Percentiles rank a stretch among this genome's conserved stretches.
These are phyloP conservation scores for Ceyx cyanopectus DNA, from an alignment of 2,113 vertebrate genomes.

Conservation along the genomic window DNA sequence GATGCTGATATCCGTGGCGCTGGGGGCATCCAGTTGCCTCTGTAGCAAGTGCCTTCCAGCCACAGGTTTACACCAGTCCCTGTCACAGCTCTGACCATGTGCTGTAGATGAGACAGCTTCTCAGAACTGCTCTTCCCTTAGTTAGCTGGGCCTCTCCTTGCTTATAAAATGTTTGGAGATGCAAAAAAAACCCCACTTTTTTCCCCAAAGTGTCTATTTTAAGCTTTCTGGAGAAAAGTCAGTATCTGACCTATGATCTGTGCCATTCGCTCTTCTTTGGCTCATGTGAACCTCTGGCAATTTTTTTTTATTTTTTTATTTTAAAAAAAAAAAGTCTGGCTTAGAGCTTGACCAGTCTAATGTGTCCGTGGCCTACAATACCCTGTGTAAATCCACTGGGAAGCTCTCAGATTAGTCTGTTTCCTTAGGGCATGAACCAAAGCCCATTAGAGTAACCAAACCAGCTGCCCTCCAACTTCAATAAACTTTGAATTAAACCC, in stretches of 20 bases:
- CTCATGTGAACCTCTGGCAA: neutral
- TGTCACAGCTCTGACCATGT: neutral
- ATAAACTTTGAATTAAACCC: neutral
- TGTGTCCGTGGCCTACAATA: neutral
- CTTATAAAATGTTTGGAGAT: neutral
- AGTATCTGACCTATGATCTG: neutral
- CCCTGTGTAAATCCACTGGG: neutral
- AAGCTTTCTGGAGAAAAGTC: neutral
- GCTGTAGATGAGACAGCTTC: neutral
- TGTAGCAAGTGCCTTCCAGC: neutral
- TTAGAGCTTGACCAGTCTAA: neutral
- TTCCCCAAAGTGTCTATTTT: neutral
- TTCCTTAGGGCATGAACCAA: neutral
- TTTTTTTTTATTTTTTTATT: neutral
- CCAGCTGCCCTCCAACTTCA: neutral
- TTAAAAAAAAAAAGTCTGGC: neutral
- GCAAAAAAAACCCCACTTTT: neutral
- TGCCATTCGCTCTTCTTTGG: neutral
- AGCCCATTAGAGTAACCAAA: neutral
- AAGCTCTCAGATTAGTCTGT: neutral
- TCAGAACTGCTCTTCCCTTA: neutral
- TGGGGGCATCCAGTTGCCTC: neutral
- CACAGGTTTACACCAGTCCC: neutral
- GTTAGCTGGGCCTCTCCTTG: neutral
- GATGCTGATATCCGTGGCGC: fast-evolving